Percentiles rank a stretch among this genome's conserved stretches.
These are phyloP conservation scores for Neofelis nebulosa DNA, from an alignment of 2,113 vertebrate species.

Conservation along the genomic window DNA sequence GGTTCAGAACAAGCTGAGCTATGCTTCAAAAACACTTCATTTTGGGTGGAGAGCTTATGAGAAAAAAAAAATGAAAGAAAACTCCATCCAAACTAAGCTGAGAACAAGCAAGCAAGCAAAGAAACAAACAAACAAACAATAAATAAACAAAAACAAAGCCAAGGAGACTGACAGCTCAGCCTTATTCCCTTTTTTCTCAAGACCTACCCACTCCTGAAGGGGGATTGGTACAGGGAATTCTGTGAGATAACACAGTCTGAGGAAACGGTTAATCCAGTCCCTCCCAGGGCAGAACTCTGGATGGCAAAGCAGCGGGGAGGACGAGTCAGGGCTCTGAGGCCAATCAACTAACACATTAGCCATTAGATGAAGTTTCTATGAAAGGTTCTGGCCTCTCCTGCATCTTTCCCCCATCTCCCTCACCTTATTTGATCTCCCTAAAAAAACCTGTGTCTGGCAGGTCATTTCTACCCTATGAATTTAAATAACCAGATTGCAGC, in stretches of 20 bases:
- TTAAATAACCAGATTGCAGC: not conserved
- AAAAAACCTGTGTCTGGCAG: not conserved
- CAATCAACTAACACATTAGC: not conserved
- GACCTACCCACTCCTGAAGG: not conserved
- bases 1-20: slow-evolving; percentile 46
- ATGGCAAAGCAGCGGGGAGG: not conserved
- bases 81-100: not conserved
- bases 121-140: not conserved
- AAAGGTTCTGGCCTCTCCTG: not conserved
- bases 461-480: not conserved
- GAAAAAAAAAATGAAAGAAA: slow-evolving; percentile 24
- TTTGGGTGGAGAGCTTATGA: not conserved
- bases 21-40: slow-evolving; percentile 36
- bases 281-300: not conserved
- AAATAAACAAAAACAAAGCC: not conserved
- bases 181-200: not conserved
- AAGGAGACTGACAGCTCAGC: not conserved
- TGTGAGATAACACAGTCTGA: not conserved
- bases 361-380: not conserved
- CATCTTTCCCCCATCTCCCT: not conserved
- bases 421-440: not conserved
- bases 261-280: not conserved
- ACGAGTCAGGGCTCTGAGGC: not conserved
- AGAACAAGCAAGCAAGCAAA: slow-evolving; percentile 14
- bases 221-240: not conserved